These are phyloP conservation scores for Cactoblastis cactorum DNA, from an alignment of 2,888 invertebrate genomes.

Conservation along the genomic window DNA sequence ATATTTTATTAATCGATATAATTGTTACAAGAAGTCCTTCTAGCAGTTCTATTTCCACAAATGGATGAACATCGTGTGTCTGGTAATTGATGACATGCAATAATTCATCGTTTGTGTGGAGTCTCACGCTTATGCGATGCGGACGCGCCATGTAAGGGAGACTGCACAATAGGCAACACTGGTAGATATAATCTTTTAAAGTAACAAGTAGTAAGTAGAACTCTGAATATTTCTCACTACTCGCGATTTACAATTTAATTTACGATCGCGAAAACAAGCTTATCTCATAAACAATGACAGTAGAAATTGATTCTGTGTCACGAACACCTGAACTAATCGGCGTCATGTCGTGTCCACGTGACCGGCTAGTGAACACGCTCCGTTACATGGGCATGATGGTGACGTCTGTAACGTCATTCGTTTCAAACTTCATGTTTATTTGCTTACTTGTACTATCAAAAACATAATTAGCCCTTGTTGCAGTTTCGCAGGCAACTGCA, in stretches of 20 bases:
- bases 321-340: background rate
- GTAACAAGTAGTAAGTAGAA: too few relatives aligned
- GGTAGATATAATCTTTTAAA: background rate
- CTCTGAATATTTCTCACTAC: too few relatives aligned
- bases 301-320: background rate
- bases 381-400: constrained; percentile 9
- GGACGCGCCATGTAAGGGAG: constrained; percentile 23
- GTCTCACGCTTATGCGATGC: constrained; percentile 54
- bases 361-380: background rate
- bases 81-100: constrained; percentile 73
- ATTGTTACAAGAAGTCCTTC: constrained; percentile 22
- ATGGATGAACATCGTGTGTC: constrained; percentile 46
- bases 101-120: constrained; percentile 74
- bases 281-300: too few relatives aligned
- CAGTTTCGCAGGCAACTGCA: too few relatives aligned
- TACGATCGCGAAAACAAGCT: too few relatives aligned
- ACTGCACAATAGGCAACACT: background rate
- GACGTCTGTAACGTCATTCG: too few relatives aligned
- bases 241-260: too few relatives aligned
- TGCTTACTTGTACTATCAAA: too few relatives aligned
- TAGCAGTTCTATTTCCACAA: constrained; percentile 20
- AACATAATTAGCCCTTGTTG: too few relatives aligned
- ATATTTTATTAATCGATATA: too few relatives aligned
- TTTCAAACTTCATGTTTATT: too few relatives aligned
- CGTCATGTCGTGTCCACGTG: background rate